Conservation (phyloP, 1,140 invertebrate species). For the Diploscapter pachys region DNA sequence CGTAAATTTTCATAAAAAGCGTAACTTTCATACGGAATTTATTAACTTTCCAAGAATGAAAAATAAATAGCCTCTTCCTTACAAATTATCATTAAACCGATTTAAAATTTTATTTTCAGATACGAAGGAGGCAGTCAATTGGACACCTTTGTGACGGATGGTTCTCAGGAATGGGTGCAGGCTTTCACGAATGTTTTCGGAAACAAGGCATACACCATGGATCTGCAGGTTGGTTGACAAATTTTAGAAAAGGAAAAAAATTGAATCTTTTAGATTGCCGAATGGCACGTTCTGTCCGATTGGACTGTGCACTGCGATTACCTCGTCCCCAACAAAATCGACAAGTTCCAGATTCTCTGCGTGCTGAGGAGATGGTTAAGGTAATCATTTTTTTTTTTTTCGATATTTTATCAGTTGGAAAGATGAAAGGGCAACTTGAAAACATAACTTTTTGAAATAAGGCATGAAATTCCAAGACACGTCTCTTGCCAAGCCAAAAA, state of each 20-base stretch:
- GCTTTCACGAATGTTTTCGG: not conserved
- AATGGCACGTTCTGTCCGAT: conserved; percentile 24
- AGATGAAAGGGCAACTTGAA: too few relatives aligned
- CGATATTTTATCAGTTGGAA: too few relatives aligned
- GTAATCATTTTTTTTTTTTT: not conserved
- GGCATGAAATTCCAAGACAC: too few relatives aligned
- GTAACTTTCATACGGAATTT: too few relatives aligned
- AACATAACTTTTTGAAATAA: too few relatives aligned
- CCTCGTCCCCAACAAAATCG: conserved; percentile 13
- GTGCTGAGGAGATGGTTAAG: conserved; percentile 11
- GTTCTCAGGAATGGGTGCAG: conserved; percentile 4
- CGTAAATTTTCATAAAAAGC: too few relatives aligned
- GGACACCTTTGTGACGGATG: conserved; percentile 12
- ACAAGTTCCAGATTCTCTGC: conserved; percentile 17
- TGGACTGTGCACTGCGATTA: conserved; percentile 16
- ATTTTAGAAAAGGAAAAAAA: not conserved
- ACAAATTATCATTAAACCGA: too few relatives aligned
- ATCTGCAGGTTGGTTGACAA: not conserved
- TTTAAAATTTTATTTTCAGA: too few relatives aligned
- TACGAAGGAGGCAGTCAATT: not conserved
- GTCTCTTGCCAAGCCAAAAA: too few relatives aligned
- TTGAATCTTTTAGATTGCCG: conserved; percentile 2
- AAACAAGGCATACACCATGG: not conserved
- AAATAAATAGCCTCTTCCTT: too few relatives aligned
- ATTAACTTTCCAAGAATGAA: too few relatives aligned